Percentiles rank a stretch among this genome's conserved stretches.
These are phyloP conservation scores for Siniperca undulata DNA, from an alignment of 2,797 vertebrate species.

Conservation along the genomic window DNA sequence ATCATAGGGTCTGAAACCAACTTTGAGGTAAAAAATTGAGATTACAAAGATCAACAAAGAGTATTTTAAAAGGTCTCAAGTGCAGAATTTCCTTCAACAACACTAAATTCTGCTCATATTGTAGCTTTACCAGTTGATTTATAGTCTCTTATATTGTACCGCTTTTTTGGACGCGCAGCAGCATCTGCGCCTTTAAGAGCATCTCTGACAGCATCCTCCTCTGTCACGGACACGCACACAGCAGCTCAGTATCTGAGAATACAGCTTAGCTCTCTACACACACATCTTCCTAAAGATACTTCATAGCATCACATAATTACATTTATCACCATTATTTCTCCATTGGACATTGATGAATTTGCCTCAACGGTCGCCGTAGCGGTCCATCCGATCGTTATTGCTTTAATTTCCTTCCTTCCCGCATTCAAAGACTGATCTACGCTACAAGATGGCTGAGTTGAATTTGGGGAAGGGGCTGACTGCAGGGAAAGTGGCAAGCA, in stretches of 20 bases:
- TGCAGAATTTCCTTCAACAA: background rate
- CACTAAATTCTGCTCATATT: background rate
- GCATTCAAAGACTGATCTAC: slow-evolving; percentile 71
- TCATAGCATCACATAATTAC: slow-evolving; percentile 14
- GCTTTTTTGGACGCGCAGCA: slow-evolving; percentile 27
- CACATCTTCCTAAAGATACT: slow-evolving; percentile 25
- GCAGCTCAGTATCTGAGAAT: slow-evolving; percentile 63
- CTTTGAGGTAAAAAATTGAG: background rate
- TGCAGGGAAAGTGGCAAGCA: slow-evolving; percentile 96
- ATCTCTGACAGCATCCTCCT: slow-evolving; percentile 76
- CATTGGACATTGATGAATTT: slow-evolving; percentile 74
- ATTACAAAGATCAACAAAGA: background rate
- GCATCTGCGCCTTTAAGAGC: slow-evolving; percentile 82
- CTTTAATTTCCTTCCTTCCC: slow-evolving; percentile 50
- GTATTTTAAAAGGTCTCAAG: no score
- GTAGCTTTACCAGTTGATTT: background rate
- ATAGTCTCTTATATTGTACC: no score
- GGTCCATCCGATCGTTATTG: slow-evolving; percentile 66
- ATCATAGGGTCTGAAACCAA: background rate
- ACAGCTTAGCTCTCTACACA: slow-evolving; percentile 55
- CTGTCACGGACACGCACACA: slow-evolving; percentile 72
- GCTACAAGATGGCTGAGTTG: slow-evolving; percentile 95
- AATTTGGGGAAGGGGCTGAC: slow-evolving; percentile 97
- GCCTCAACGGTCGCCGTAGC: slow-evolving; percentile 66
- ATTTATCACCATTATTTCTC: slow-evolving; percentile 33